Percentiles rank a stretch among this genome's conserved stretches.
Evolutionary conservation across 1,140 invertebrate genomes (phyloP).

Genomic region (Ceratoteleas bidentatus): DNA sequence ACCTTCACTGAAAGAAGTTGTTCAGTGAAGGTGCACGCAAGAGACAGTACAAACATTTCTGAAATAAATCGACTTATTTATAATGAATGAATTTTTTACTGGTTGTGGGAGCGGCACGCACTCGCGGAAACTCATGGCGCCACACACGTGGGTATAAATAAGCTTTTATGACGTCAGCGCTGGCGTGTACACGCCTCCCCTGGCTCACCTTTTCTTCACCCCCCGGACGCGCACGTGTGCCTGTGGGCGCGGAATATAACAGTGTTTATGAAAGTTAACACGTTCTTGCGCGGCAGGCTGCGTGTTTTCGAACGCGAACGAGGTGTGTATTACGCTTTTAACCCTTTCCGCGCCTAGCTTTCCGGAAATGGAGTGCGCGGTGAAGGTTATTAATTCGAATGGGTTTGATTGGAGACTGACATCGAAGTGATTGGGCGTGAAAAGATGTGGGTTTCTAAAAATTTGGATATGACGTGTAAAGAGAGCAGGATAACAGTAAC

Average conservation of each 20-base stretch:
- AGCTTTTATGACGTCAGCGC: conserved; percentile 70
- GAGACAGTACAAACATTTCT: too few species aligned
- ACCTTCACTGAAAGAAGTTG: too few species aligned
- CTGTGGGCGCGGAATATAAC: conserved; percentile 10
- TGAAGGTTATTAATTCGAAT: too few species aligned
- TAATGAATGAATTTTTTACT: too few species aligned
- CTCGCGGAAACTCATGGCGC: conserved; percentile 54
- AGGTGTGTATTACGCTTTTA: conserved; percentile 21
- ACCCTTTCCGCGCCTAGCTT: conserved; percentile 3
- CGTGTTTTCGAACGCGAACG: conserved; percentile 24
- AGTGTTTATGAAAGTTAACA: conserved; percentile 21
- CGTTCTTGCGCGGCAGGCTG: conserved; percentile 12
- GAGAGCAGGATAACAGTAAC: too few species aligned
- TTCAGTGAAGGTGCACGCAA: conserved; percentile 42
- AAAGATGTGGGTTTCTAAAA: too few species aligned
- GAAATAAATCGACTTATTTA: too few species aligned
- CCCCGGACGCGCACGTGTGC: conserved; percentile 3
- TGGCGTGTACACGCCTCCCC: conserved; percentile 16
- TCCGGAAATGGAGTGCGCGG: too few species aligned
- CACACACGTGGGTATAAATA: conserved; percentile 67
- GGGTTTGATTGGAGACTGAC: too few species aligned
- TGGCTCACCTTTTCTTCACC: conserved; percentile 30
- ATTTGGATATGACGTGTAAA: too few species aligned
- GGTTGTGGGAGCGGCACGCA: conserved; percentile 29
- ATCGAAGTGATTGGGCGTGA: too few species aligned